Conservation (phyloP, 2,113 vertebrate genomes). For the Paratilapia polleni region DNA sequence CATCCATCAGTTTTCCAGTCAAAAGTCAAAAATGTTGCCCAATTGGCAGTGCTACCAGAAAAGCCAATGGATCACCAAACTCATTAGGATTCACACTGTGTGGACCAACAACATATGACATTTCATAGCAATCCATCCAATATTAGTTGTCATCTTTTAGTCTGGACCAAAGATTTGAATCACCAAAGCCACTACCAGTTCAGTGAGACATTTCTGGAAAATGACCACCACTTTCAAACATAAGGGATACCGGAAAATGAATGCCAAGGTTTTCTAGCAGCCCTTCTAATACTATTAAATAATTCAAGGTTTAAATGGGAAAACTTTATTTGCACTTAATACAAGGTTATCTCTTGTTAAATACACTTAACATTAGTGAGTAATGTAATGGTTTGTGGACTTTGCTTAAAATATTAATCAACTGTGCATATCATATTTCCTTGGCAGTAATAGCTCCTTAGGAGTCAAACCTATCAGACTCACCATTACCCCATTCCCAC, state of each 20-base stretch:
- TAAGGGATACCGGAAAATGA: background rate
- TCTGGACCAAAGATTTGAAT: background rate
- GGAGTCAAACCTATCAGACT: slow-evolving; percentile 3
- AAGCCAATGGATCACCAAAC: background rate
- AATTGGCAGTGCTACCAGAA: background rate
- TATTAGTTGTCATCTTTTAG: background rate
- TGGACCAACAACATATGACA: background rate
- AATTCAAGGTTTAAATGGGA: background rate
- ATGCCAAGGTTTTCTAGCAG: background rate
- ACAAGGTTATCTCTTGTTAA: background rate
- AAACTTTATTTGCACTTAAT: slow-evolving; percentile 4
- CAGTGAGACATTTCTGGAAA: background rate
- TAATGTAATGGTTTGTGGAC: background rate
- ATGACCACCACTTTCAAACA: background rate
- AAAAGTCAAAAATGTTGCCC: background rate
- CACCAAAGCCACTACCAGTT: background rate
- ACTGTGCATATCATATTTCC: slow-evolving; percentile 13
- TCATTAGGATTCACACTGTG: background rate
- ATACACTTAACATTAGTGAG: background rate
- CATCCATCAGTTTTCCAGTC: background rate
- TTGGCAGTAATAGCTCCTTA: slow-evolving; percentile 1
- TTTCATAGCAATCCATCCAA: background rate
- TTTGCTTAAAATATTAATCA: background rate
- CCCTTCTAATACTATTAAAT: background rate
- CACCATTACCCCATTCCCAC: background rate